phyloP scores from a whole-genome alignment of 2,797 vertebrate genomes.

The Sebastes iracundus region DNA sequence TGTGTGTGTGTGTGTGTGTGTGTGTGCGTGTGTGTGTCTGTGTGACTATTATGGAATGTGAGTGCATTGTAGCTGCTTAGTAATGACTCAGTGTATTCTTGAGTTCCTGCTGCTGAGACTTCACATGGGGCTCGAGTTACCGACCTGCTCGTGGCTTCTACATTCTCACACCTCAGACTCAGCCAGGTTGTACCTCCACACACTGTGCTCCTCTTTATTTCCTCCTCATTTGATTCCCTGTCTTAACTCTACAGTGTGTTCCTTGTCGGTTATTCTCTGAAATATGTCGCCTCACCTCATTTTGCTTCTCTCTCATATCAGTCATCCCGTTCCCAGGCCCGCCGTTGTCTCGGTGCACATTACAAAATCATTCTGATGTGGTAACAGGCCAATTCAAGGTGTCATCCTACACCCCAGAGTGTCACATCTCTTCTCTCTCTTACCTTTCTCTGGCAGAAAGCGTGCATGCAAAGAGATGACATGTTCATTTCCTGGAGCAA shows the following conservation, averaged over 20 bases:
- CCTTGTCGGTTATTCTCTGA: neutral
- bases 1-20: neutral
- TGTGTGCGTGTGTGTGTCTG: conserved; percentile 18
- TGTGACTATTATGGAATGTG: conserved; percentile 39
- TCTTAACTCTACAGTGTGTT: neutral
- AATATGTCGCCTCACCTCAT: neutral
- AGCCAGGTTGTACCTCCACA: neutral
- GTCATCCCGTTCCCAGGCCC: conserved; percentile 57
- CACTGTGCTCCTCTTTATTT: neutral
- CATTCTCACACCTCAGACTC: conserved; percentile 54
- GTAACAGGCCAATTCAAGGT: conserved; percentile 38
- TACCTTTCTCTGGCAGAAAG: neutral
- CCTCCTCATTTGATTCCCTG: neutral
- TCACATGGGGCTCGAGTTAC: conserved; percentile 78
- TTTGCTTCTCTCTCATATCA: conserved; percentile 2
- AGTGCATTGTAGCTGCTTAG: conserved; percentile 35
- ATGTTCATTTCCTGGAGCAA: neutral
- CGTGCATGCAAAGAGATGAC: conserved; percentile 26
- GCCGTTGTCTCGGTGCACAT: conserved; percentile 45
- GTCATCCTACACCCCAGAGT: conserved; percentile 61
- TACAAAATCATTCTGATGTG: conserved; percentile 57
- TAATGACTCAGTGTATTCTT: conserved; percentile 61
- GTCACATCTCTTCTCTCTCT: conserved; percentile 28
- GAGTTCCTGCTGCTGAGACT: conserved; percentile 61
- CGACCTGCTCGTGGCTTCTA: conserved; percentile 40